Percentiles rank a stretch among this genome's conserved stretches.
phyloP scores from a whole-genome alignment of 2,113 vertebrate species.

The Ellobius talpinus region DNA sequence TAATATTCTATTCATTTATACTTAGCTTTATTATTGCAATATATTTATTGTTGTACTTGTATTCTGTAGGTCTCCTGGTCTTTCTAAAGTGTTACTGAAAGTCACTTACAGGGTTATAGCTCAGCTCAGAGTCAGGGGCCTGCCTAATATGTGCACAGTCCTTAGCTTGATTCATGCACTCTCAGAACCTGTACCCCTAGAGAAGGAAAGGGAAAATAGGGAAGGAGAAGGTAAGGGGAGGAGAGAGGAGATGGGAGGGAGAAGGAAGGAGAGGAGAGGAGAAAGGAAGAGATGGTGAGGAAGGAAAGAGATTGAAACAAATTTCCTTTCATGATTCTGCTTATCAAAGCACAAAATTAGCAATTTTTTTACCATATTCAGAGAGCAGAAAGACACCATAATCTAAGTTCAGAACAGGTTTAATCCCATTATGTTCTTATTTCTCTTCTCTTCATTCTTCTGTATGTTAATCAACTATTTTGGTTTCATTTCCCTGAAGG shows the following conservation, averaged over 20 bases:
- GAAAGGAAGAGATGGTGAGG: rapidly evolving
- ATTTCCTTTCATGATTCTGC: not conserved
- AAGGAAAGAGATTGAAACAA: not conserved
- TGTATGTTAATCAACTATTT: not conserved
- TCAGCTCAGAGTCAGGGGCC: too few species aligned
- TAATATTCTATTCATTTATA: not conserved
- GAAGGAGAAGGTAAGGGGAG: not conserved
- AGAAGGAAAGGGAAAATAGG: not conserved
- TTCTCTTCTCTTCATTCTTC: not conserved
- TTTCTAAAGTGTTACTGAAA: not conserved
- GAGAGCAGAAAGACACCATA: not conserved
- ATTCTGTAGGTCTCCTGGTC: not conserved
- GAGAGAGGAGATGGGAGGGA: not conserved
- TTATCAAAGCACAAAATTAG: not conserved
- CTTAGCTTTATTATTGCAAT: not conserved
- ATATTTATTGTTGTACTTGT: not conserved
- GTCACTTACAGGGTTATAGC: not conserved
- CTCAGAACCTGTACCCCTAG: not conserved
- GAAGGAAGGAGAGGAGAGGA: not conserved
- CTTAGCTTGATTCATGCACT: not conserved
- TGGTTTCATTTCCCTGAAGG: not conserved
- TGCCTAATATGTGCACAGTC: not conserved
- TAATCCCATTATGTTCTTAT: not conserved
- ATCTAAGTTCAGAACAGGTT: constrained; percentile 22
- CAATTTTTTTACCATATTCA: not conserved